These are phyloP conservation scores for Stegastes partitus DNA, from an alignment of 2,113 vertebrate genomes.

Conservation along the genomic window DNA sequence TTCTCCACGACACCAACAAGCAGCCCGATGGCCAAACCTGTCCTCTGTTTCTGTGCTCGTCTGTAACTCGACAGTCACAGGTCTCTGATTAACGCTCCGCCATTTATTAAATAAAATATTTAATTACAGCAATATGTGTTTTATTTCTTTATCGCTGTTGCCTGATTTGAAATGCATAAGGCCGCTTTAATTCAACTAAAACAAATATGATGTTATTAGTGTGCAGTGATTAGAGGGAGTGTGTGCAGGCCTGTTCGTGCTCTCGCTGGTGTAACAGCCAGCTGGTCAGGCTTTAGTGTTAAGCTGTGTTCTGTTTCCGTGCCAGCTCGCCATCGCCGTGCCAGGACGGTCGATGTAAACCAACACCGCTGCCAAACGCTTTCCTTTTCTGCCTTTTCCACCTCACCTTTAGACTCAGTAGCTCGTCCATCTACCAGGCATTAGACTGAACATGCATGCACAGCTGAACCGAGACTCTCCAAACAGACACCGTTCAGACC, in stretches of 20 bases:
- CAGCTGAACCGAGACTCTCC: constrained; percentile 3
- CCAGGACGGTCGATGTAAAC: constrained; percentile 62
- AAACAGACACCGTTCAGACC: constrained; percentile 10
- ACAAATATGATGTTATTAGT: constrained; percentile 53
- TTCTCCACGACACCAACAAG: background rate
- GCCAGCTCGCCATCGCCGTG: constrained; percentile 50
- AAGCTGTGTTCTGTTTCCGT: constrained; percentile 44
- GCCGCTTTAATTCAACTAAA: constrained; percentile 44
- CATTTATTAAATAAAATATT: constrained; percentile 3
- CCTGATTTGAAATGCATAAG: constrained; percentile 24
- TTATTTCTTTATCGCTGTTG: background rate
- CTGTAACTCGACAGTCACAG: background rate
- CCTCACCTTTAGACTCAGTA: constrained; percentile 58
- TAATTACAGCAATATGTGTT: background rate
- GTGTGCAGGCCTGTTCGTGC: constrained; percentile 46
- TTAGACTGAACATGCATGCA: constrained; percentile 43
- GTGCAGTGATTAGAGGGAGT: constrained; percentile 49
- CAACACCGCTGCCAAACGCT: constrained; percentile 42
- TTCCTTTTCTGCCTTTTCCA: constrained; percentile 51
- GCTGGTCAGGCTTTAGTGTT: constrained; percentile 71
- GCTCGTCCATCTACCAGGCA: constrained; percentile 55
- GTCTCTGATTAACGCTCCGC: background rate
- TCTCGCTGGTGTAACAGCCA: constrained; percentile 60
- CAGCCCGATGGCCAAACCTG: background rate
- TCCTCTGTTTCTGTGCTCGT: constrained; percentile 5